Base-by-base conservation (phyloP, 35 echinoderm and acorn worm genomes). In the Nesometra sesokonis region DNA sequence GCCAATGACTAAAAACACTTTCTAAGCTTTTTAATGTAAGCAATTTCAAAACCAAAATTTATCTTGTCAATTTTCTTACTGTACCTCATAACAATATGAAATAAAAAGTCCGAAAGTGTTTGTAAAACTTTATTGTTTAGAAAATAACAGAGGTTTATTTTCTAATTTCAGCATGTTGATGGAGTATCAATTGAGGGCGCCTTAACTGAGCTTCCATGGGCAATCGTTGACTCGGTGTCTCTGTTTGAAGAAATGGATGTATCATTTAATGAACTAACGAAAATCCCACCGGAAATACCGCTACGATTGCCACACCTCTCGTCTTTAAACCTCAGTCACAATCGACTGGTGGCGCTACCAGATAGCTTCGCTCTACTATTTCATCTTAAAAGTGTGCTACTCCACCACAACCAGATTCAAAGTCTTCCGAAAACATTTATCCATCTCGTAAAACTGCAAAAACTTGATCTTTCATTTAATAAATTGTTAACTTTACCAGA, bases 221-320 rank as follows among this genome's bases (percentile, higher is more conserved):
- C 84, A 78, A 81, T 93, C 21, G 92, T 93, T 17, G 92, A 93
- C 52, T 93, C 92, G 35, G 90, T 93, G 32, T 93, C 92, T 29
- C 57, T 93, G 19, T 93, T 86, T 88, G 92, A 93, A 80, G 84
- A 83, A 31, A 46, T 93, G 29, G 92, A 93, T 40, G 88, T 34
- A 17, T 90, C 88, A n/a, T 93, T 93, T 82, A 93, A 93, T 31
- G 79, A 46, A 57, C 47, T 93, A 17, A 83, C 84, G 0, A 30
- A 36, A 36, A 87, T 93, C 11, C 92, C 92, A 36, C 78, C 85
- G 0, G 92, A 93, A 34, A 76, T 93, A 8, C 92, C 92, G 0
- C 76, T 93, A 33, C 79, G 92, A 5, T 38, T 93, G 30, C 92
- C 92, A 0, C 92, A 93, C 52, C 92, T 93, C 36, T 77, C 84